Evolutionary conservation across 2,797 vertebrate genomes (phyloP).

Genomic region (Mus minutoides): DNA sequence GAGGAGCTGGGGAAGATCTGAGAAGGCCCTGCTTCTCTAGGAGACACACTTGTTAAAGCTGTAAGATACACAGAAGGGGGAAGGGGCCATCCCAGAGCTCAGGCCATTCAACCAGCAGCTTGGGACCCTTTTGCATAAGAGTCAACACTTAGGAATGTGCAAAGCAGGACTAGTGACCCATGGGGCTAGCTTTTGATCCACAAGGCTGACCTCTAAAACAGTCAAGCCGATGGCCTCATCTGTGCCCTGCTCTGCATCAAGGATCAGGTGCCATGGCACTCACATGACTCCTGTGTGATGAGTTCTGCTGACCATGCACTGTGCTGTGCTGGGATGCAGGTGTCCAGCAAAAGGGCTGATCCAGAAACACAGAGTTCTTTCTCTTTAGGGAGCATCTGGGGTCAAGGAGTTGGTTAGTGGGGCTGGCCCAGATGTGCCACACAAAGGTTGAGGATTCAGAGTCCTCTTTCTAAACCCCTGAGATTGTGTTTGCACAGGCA

Average conservation of each 20-base stretch:
- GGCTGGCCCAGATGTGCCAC: neutral
- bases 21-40: neutral
- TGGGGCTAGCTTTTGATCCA: neutral
- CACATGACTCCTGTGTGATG: neutral
- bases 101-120: neutral
- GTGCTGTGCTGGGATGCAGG: neutral
- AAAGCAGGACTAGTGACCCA: neutral
- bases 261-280: fast-evolving
- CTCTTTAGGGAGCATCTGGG: neutral
- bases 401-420: neutral
- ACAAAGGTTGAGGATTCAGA: neutral
- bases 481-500: neutral
- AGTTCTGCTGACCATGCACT: neutral
- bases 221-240: fast-evolving
- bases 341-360: neutral
- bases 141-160: neutral
- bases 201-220: neutral
- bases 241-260: neutral
- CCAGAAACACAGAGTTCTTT: neutral
- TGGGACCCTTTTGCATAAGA: fast-evolving
- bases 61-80: neutral
- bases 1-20: neutral
- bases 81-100: neutral
- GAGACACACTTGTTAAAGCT: neutral
- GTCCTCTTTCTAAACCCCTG: neutral